Evolutionary conservation across 2,113 vertebrate species (phyloP), one percentile per base, ranked within the genome.

Genomic region (Procavia capensis): DNA sequence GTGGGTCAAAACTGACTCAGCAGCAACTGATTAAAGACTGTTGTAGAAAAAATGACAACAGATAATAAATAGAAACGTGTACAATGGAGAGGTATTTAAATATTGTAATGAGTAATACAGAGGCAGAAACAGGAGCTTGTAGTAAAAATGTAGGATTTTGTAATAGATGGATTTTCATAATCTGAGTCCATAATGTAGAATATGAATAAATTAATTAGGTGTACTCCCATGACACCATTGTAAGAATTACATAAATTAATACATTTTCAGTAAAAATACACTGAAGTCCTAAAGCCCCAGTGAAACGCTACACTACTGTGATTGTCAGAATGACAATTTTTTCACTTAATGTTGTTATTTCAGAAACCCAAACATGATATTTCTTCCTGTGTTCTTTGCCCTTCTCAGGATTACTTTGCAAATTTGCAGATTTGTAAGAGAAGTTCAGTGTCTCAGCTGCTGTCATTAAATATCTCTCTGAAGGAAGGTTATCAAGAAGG

Each of bases 241-340:
- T n/a, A 88, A 88, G 64, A 88, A 88, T 74, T 50, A 75, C 41
- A 39, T 79, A n/a, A 91, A 47, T 91, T 84, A 47, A 88, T 74
- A 84, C 3, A 81, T 59, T 93, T 57, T 66, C 10, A 86, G 39
- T 61, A 47, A 94, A 80, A 87, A 88, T 47, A 1, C 27, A 85
- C 10, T 45, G 14, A 63, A 24, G 78, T 78, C 72, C 47, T 93
- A 83, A 93, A 68, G 29, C 3, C 57, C 70, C 78, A 43, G 41
- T 64, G 86, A 90, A 90, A 79, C 54, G 31, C 16, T 45, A 74
- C 20, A 72, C 4, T 87, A 34, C 10, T 74, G 25, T 43, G 64
- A 66, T 68, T 27, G 5, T 22, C 43, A 14, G 8, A 84, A 45
- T 88, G 72, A 11, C 5, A 36, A 54, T 45, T 84, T 95, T 88